Evolutionary conservation across 2,797 vertebrate species (phyloP).

Genomic region (Rhinella marina): DNA sequence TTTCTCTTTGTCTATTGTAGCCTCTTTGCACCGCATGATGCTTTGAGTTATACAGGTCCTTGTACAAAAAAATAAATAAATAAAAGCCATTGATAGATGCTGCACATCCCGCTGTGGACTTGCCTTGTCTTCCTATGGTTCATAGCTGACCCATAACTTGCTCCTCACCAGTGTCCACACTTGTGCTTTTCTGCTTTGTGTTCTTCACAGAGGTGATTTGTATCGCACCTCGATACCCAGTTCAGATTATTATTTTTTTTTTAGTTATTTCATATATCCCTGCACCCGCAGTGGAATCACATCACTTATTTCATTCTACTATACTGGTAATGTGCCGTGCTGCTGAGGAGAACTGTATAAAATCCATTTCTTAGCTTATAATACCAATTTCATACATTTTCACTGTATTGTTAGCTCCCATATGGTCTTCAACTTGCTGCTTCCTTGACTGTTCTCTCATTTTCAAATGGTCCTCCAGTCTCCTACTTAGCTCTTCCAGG

Average conservation of each 20-base stretch:
- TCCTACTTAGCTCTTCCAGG: slow-evolving; percentile 43
- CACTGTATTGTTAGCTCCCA: slow-evolving; percentile 47
- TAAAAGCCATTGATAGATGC: slow-evolving; percentile 18
- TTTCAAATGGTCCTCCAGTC: slow-evolving; percentile 36
- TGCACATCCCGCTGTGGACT: neutral
- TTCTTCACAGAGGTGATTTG: neutral
- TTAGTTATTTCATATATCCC: neutral
- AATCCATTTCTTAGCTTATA: slow-evolving; percentile 46
- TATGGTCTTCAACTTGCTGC: slow-evolving; percentile 27
- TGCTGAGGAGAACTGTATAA: slow-evolving; percentile 15
- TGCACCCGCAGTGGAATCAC: neutral
- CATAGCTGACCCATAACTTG: slow-evolving; percentile 27
- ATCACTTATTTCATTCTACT: slow-evolving; percentile 11
- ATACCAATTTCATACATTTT: slow-evolving; percentile 47
- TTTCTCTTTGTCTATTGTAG: slow-evolving; percentile 18
- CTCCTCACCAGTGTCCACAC: slow-evolving; percentile 12
- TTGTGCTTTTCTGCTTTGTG: slow-evolving; percentile 11
- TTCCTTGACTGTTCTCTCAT: slow-evolving; percentile 47
- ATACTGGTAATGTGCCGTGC: slow-evolving; percentile 1
- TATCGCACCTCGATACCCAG: neutral
- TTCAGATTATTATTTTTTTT: slow-evolving; percentile 11
- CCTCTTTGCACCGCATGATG: neutral
- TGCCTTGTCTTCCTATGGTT: neutral
- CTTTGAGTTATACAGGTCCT: slow-evolving; percentile 2
- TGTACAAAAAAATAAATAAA: neutral